phyloP scores from a whole-genome alignment of 2,888 invertebrate genomes.

The Acrobasis consociella region DNA sequence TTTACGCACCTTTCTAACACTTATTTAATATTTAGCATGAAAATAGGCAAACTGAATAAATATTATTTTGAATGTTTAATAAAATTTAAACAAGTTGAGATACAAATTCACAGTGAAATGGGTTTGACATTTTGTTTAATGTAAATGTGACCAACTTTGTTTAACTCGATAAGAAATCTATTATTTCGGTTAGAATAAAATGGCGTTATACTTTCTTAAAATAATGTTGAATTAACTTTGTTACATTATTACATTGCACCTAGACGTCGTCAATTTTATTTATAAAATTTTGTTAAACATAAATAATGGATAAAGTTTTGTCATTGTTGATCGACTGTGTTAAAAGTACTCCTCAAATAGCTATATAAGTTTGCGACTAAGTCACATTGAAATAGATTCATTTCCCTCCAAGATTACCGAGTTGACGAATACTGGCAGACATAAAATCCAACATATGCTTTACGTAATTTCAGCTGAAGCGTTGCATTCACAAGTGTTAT shows the following conservation, averaged over 20 bases:
- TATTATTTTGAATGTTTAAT: background rate
- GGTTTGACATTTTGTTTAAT: background rate
- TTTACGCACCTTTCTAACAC: background rate
- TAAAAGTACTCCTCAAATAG: too few relatives aligned
- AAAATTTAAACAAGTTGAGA: background rate
- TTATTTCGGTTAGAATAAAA: too few relatives aligned
- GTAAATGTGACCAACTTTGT: background rate
- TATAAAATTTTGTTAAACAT: too few relatives aligned
- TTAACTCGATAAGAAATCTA: background rate
- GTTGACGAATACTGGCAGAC: background rate
- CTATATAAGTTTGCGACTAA: too few relatives aligned
- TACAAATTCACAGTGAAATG: background rate
- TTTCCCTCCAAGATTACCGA: too few relatives aligned
- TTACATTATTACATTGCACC: too few relatives aligned
- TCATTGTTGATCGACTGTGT: too few relatives aligned
- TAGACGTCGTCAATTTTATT: too few relatives aligned
- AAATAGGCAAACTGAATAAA: background rate
- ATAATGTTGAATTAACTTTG: too few relatives aligned
- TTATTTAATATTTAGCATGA: background rate
- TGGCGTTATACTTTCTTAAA: too few relatives aligned
- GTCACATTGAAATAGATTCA: too few relatives aligned
- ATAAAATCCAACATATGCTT: background rate
- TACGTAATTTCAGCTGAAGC: background rate
- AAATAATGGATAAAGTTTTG: too few relatives aligned
- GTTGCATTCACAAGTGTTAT: slow-evolving; percentile 18